These are phyloP conservation scores for Apostichopus japonicus DNA, from an alignment of 35 echinoderm and acorn worm species.

Conservation along the genomic window DNA sequence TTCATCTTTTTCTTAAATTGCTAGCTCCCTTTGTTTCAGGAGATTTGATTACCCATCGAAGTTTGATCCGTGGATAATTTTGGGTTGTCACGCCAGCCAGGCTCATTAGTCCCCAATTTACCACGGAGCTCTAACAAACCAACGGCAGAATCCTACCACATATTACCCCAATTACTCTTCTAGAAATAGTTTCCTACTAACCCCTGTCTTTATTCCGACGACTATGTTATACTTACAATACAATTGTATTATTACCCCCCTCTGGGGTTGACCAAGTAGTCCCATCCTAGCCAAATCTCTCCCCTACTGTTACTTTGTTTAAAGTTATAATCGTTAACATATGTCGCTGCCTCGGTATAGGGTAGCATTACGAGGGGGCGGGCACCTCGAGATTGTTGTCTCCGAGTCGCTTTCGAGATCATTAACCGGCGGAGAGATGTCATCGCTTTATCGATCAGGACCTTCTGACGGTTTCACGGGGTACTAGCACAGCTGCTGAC, in stretches of 20 bases:
- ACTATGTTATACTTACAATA: neutral
- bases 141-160: too few relatives aligned
- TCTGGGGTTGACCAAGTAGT: neutral
- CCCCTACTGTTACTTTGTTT: neutral
- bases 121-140: neutral
- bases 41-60: too few relatives aligned
- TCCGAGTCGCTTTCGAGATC: too few relatives aligned
- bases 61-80: neutral
- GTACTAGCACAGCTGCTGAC: too few relatives aligned
- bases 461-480: too few relatives aligned
- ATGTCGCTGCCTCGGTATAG: neutral
- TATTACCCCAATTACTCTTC: neutral
- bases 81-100: neutral
- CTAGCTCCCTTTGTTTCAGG: too few relatives aligned
- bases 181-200: neutral
- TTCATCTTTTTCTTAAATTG: too few relatives aligned
- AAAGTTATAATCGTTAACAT: neutral
- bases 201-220: neutral
- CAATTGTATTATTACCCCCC: neutral
- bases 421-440: neutral
- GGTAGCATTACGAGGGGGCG: neutral
- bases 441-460: neutral
- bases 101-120: neutral
- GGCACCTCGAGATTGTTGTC: too few relatives aligned
- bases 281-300: too few relatives aligned